These are phyloP conservation scores for Nomada lathburiana DNA, from an alignment of 2,888 invertebrate species.

Conservation along the genomic window DNA sequence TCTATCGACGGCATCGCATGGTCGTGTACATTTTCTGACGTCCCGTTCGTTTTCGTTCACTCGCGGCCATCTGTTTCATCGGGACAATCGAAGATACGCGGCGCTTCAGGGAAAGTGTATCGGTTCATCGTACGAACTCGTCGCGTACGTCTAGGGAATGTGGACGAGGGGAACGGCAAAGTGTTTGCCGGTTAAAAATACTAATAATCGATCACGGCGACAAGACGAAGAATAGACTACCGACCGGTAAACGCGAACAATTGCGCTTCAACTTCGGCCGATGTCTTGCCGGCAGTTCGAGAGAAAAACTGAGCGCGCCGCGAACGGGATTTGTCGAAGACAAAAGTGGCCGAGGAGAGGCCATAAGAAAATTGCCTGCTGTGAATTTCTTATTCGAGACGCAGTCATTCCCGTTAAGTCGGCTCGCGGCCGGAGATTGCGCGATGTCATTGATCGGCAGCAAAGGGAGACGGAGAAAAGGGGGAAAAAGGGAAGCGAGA, in stretches of 20 bases:
- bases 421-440: conserved; percentile 41
- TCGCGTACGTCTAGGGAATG: conserved; percentile 11
- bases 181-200: conserved; percentile 66
- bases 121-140: conserved; percentile 49
- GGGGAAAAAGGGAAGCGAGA: too few species aligned
- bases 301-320: conserved; percentile 43
- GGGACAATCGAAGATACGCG: too few species aligned
- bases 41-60: too few species aligned
- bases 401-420: conserved; percentile 66
- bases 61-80: background rate
- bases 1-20: too few species aligned
- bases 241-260: conserved; percentile 20
- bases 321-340: conserved; percentile 50
- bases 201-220: conserved; percentile 53
- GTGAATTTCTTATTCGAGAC: conserved; percentile 77
- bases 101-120: conserved; percentile 5
- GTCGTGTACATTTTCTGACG: too few species aligned
- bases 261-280: conserved; percentile 44
- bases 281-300: conserved; percentile 42
- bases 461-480: conserved; percentile 27
- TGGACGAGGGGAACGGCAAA: conserved; percentile 23
- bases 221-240: conserved; percentile 44
- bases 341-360: conserved; percentile 55
- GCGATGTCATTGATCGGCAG: conserved; percentile 60
- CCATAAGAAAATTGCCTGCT: conserved; percentile 80